Percentiles rank a stretch among this genome's conserved stretches.
These are phyloP conservation scores for Calidris pugnax DNA, from an alignment of 2,113 vertebrate species.

Conservation along the genomic window DNA sequence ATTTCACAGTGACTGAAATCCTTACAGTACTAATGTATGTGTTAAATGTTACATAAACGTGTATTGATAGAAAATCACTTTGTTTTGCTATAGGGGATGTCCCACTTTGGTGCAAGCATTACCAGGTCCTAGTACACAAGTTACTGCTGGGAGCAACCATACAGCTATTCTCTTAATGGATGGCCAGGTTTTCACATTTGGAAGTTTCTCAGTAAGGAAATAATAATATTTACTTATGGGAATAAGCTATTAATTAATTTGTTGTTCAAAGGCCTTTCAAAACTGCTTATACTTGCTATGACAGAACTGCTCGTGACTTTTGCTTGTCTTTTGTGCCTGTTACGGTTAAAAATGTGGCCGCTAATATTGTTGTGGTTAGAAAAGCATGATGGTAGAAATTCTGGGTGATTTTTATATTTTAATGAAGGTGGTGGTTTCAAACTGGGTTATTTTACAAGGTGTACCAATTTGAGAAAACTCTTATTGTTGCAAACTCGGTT, in stretches of 20 bases:
- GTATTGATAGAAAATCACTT: slow-evolving; percentile 35
- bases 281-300: neutral
- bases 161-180: slow-evolving; percentile 94
- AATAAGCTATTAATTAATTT: slow-evolving; percentile 7
- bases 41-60: neutral
- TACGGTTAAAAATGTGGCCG: neutral
- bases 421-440: neutral
- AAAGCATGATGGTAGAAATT: neutral
- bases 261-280: neutral
- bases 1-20: neutral
- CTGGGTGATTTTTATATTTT: neutral
- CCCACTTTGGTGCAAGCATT: slow-evolving; percentile 94
- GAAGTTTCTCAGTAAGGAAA: slow-evolving; percentile 95
- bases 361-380: neutral
- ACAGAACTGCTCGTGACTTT: neutral
- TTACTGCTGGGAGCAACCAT: slow-evolving; percentile 97
- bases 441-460: neutral
- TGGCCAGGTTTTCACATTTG: slow-evolving; percentile 98
- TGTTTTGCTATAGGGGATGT: slow-evolving; percentile 84
- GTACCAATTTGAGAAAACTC: neutral
- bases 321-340: neutral
- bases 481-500: neutral
- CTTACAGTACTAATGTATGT: neutral
- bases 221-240: neutral
- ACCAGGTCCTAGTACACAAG: slow-evolving; percentile 91